Evolutionary conservation across 2,888 invertebrate species (phyloP), one percentile per base, ranked within the genome.

Genomic region (Lutraria lutraria): DNA sequence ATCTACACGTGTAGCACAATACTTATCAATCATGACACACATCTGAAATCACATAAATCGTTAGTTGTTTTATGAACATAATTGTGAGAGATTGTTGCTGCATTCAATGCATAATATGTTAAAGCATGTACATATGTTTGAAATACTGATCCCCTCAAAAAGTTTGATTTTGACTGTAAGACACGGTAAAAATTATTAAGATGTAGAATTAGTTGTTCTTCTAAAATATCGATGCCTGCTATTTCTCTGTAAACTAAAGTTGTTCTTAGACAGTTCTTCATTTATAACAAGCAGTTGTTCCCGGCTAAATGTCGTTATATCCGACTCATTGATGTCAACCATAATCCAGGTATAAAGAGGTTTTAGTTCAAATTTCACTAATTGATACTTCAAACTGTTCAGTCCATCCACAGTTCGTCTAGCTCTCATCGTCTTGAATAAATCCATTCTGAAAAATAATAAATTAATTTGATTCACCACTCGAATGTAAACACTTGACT

Each of bases 341-440:
- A 90, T 60, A 19, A 94, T 89, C 91, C 92, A 90, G 1, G 94
- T 94, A 81, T 90, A 94, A 6, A 94, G 85, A 29, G 86, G 89
- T n/a, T 90, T 89, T 0, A 87, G 88, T 54, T 93, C 93, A 29
- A 89, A 72, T 72, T 88, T 88, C n/a, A 93, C 25, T 21, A 89
- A 76, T 25, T 87, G 87, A 80, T 94, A 94, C 63, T 91, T 90
- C 15, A 94, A 81, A 87, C 92, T 93, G 81, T 93, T 93, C 29
- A 94, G 72, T 1, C 94, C 94, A 43, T 94, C 94, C 21, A 87
- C 80, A 31, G 84, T 88, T 21, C 90, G 92, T 43, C 95, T 88
- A 12, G 83, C 89, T 56, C 86, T 87, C 8, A 92, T 90, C 19
- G 92, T 80, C 60, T 92, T 88, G 19, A 95, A 80, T 19, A 94